Conservation (phyloP, 2,797 vertebrate species). For the Falco novaeseelandiae region DNA sequence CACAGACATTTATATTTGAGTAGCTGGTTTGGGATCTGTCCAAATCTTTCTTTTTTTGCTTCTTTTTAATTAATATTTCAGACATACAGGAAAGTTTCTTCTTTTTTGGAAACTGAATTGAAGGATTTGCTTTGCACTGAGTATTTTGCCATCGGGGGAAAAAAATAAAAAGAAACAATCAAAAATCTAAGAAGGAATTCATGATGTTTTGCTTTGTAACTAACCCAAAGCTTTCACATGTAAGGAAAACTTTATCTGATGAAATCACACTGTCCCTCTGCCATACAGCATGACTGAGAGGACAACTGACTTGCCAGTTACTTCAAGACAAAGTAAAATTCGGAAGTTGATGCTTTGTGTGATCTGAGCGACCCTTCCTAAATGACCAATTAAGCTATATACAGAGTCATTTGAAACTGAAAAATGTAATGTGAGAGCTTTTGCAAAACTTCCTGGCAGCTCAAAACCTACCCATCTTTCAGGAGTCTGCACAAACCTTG, state of each 20-base stretch:
- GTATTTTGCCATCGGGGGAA: slow-evolving; percentile 4
- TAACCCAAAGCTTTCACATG: not conserved
- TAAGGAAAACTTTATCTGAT: not conserved
- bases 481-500: not conserved
- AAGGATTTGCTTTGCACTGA: slow-evolving; percentile 20
- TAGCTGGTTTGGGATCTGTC: slow-evolving; percentile 60
- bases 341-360: not conserved
- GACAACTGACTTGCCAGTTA: not conserved
- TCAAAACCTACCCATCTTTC: not conserved
- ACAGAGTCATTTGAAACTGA: not conserved
- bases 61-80: slow-evolving; percentile 59
- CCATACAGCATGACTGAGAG: not conserved
- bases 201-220: not conserved
- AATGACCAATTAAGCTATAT: not conserved
- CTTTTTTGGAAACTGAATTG: slow-evolving; percentile 14
- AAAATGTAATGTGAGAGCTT: not conserved
- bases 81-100: not conserved
- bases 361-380: not conserved
- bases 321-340: not conserved
- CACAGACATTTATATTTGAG: slow-evolving; percentile 53
- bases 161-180: not conserved
- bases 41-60: slow-evolving; percentile 26
- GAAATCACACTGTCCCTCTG: not conserved
- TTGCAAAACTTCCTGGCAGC: not conserved
- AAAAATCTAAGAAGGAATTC: not conserved